A percentile compares a stretch with the other conserved stretches of the same genome.
phyloP scores from a whole-genome alignment of 2,113 vertebrate genomes.

The Antigone vipio region DNA sequence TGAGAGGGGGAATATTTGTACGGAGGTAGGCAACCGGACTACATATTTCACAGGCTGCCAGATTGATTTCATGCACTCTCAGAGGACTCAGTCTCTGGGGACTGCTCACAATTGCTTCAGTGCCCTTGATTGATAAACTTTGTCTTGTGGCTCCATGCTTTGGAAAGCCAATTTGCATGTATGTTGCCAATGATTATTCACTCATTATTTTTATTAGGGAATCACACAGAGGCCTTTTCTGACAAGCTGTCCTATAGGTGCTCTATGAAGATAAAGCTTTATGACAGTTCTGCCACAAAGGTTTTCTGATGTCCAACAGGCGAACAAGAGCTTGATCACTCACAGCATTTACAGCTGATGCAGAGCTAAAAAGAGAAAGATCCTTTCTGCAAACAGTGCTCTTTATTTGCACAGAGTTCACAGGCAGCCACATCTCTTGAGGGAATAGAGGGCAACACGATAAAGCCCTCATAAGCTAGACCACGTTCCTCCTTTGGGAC shows the following conservation, averaged over 20 bases:
- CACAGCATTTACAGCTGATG: neutral
- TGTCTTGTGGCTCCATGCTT: neutral
- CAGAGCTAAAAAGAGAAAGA: neutral
- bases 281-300: neutral
- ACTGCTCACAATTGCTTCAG: neutral
- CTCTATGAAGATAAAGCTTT: neutral
- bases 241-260: neutral
- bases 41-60: neutral
- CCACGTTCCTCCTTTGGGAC: neutral
- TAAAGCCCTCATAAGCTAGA: neutral
- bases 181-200: conserved; percentile 8
- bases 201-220: conserved; percentile 1
- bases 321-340: neutral
- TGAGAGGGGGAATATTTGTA: neutral
- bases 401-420: neutral
- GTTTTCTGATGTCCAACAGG: neutral
- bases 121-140: neutral
- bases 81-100: neutral
- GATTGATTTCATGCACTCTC: neutral
- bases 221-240: neutral
- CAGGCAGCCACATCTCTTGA: neutral
- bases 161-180: neutral
- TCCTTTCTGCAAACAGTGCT: neutral
- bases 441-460: neutral
- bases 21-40: neutral